These are phyloP conservation scores for Penelope pileata DNA, from an alignment of 2,113 vertebrate species.

Conservation along the genomic window DNA sequence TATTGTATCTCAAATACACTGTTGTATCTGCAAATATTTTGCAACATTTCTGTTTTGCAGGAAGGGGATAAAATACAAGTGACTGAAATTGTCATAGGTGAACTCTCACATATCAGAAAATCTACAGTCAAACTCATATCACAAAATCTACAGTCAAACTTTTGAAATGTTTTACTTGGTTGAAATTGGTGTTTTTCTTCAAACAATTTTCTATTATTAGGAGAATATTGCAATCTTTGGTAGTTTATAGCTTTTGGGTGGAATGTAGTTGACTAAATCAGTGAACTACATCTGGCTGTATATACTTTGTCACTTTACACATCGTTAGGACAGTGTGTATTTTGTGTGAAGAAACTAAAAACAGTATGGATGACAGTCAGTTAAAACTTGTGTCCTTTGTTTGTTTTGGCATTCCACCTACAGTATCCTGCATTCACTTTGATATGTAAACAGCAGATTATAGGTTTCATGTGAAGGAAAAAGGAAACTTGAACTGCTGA, in stretches of 20 bases:
- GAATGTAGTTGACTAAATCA: neutral
- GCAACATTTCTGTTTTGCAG: neutral
- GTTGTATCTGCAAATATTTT: neutral
- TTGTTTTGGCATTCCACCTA: slow-evolving; percentile 2
- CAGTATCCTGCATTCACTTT: neutral
- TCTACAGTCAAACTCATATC: no score
- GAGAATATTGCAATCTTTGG: neutral
- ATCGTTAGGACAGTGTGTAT: neutral
- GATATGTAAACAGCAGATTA: neutral
- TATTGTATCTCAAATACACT: neutral
- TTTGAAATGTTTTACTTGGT: neutral
- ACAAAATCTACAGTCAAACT: neutral
- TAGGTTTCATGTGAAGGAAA: neutral
- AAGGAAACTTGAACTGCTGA: neutral
- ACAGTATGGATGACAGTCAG: neutral
- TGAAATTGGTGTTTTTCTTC: neutral
- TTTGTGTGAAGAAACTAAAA: slow-evolving; percentile 22
- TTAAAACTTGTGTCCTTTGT: neutral
- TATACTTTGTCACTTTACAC: neutral
- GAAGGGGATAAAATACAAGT: neutral
- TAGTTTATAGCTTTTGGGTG: neutral
- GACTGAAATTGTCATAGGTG: neutral
- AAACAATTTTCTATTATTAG: neutral
- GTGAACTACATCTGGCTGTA: neutral
- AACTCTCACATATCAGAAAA: neutral